Evolutionary conservation across 2,797 vertebrate genomes (phyloP).

Genomic region (Triplophysa yarkandensis): DNA sequence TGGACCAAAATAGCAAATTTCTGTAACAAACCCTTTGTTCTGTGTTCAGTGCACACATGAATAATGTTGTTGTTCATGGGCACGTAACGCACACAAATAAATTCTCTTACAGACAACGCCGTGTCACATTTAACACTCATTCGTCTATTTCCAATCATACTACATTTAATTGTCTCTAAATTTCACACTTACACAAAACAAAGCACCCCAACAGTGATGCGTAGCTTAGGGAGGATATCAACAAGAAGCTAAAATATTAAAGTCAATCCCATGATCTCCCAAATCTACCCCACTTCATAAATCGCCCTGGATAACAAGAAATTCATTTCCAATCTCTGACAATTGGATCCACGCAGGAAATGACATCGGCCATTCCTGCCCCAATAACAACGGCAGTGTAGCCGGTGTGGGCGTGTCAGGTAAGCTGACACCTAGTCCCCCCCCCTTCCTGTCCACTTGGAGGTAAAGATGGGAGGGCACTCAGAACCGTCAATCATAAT

Average conservation of each 20-base stretch:
- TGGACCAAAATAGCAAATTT: constrained; percentile 14
- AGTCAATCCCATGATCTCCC: constrained; percentile 16
- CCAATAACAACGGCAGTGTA: constrained; percentile 37
- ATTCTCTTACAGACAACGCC: constrained; percentile 3
- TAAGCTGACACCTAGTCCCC: not conserved
- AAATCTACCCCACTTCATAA: constrained; percentile 33
- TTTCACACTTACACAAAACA: constrained; percentile 36
- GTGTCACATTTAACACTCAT: constrained; percentile 37
- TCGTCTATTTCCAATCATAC: constrained; percentile 29
- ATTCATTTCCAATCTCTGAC: constrained; percentile 35
- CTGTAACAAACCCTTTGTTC: constrained; percentile 6
- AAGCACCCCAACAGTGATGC: constrained; percentile 34
- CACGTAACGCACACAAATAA: not conserved
- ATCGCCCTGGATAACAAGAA: constrained; percentile 31
- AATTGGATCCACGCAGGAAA: constrained; percentile 38
- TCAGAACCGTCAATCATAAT: constrained; percentile 53
- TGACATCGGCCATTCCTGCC: constrained; percentile 41
- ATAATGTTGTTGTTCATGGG: constrained; percentile 10
- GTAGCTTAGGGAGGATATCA: constrained; percentile 39
- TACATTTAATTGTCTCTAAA: constrained; percentile 36
- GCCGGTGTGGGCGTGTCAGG: constrained; percentile 19
- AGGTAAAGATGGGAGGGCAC: constrained; percentile 72
- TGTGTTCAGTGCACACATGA: constrained; percentile 19
- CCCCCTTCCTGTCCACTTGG: constrained; percentile 53
- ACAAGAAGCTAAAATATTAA: constrained; percentile 40